phyloP scores from a whole-genome alignment of 2,797 vertebrate species.

The Taeniopygia guttata region DNA sequence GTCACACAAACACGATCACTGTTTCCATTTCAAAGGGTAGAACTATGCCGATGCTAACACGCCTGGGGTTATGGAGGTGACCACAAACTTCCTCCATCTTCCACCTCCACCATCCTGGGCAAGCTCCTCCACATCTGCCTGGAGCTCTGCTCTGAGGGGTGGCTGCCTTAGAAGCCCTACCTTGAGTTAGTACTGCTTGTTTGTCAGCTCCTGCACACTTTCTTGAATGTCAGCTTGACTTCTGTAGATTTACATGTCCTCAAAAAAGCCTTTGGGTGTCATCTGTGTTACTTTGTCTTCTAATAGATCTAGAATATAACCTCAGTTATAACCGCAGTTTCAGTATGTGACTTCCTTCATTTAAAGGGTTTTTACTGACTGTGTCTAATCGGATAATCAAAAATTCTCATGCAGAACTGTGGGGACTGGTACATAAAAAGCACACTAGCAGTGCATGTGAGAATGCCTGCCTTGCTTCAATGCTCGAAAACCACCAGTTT shows the following conservation, averaged over 20 bases:
- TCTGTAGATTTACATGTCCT: neutral
- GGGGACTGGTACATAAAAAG: neutral
- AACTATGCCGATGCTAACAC: neutral
- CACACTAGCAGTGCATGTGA: neutral
- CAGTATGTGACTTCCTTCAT: neutral
- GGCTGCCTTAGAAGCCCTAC: neutral
- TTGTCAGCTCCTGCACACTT: neutral
- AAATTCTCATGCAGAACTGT: neutral
- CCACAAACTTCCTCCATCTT: neutral
- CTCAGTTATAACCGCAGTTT: neutral
- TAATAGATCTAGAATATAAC: neutral
- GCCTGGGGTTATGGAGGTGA: neutral
- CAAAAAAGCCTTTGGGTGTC: neutral
- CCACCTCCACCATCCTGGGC: neutral
- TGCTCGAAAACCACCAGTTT: neutral
- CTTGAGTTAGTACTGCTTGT: neutral
- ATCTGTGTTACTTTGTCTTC: neutral
- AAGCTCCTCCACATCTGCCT: neutral
- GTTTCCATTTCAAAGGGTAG: conserved; percentile 16
- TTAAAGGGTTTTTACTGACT: neutral
- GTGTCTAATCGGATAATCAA: neutral
- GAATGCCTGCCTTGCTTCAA: neutral
- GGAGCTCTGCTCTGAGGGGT: neutral
- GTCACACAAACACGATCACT: neutral
- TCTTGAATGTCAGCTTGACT: neutral